These are phyloP conservation scores for Archivesica marissinica DNA, from an alignment of 1,140 invertebrate genomes.

Conservation along the genomic window DNA sequence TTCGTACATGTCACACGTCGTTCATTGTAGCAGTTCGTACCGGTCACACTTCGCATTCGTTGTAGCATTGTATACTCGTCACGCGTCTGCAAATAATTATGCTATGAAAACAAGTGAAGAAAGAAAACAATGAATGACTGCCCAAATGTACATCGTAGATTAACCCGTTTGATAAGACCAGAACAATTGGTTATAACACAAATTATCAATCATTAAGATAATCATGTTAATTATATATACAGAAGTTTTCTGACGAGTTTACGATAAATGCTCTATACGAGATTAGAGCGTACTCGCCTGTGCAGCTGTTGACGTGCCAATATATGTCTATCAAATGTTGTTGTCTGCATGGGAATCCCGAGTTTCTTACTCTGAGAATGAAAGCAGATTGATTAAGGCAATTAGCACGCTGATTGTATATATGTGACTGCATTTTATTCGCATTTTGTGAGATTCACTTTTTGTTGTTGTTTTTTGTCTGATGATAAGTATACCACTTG, in stretches of 20 bases:
- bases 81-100: too few species aligned
- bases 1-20: too few species aligned
- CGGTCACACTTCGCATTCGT: too few species aligned
- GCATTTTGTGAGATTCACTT: too few species aligned
- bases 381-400: neutral
- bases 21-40: too few species aligned
- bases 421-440: too few species aligned
- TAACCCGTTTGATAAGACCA: neutral
- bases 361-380: neutral
- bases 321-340: neutral
- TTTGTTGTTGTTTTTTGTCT: too few species aligned
- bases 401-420: neutral
- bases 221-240: constrained; percentile 8
- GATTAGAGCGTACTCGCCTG: neutral
- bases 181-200: neutral
- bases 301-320: constrained; percentile 5
- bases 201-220: constrained; percentile 10
- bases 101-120: too few species aligned
- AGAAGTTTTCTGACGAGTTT: neutral
- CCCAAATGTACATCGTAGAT: neutral
- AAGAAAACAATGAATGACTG: neutral
- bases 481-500: too few species aligned
- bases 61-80: too few species aligned
- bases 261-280: neutral
- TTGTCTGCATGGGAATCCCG: neutral